Base-by-base conservation (phyloP, 2,888 invertebrate genomes). In the Trissoscelio sp. region DNA sequence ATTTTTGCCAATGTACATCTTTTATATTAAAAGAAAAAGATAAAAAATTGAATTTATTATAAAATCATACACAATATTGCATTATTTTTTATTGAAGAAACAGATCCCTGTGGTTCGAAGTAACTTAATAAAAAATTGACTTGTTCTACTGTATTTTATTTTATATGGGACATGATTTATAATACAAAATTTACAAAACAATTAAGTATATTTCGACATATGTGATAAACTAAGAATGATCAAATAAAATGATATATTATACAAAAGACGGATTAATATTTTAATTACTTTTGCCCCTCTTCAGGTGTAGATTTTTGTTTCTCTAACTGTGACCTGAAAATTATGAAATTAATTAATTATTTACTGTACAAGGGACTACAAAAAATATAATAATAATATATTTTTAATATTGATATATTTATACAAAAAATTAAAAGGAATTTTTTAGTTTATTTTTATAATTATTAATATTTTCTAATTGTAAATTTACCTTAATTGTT, bases 401-500 rank as follows among this genome's bases (percentile, higher is more conserved):
- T 37, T 37, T n/a, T 37, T 37, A 7, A 37, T 37, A 28, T 28
- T 5, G 28, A 6, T 28, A 28, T 28, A 28, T 28, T 34, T 34
- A 9, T 2, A 34, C 34, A 34, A 34, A 24, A 24, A 4, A 24
- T 3, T 24, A 24, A 24, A 5, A 24, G 24, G 6, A 24, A n/a
- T n/a, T n/a, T 28, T 28, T 28, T 28, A 28, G 4, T 3, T 28
- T 28, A 28, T 28, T 28, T 28, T 5, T 5, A 28, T 5, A 28
- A 28, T 28, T 28, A 28, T 28, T 28, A 28, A 5, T 28, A 6
- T 5, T 28, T 28, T 28, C 6, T 5, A 5, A 28, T 28, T 5
- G 6, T 28, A 6, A 3, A 44, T 44, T 78, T 92, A 96, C 96
- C 97, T 96, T 77, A 99, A 93, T 90, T 99, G 99, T 89, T 97